A percentile compares a stretch with the other conserved stretches of the same genome.
phyloP scores from a whole-genome alignment of 2,888 invertebrate genomes.

The Leptinotarsa haldemani region DNA sequence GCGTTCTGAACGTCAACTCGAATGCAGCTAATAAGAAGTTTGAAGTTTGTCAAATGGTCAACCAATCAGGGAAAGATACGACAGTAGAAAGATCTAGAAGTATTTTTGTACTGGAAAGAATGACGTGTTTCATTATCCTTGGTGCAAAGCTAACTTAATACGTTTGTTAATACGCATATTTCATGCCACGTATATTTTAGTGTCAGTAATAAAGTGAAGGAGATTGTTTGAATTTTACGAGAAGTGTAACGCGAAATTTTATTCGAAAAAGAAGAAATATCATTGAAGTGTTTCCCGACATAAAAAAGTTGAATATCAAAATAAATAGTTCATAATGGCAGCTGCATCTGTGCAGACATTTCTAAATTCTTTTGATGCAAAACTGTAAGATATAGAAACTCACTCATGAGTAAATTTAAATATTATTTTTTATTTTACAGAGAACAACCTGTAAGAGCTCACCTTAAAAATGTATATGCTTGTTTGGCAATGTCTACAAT shows the following conservation, averaged over 20 bases:
- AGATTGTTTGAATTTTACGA: slow-evolving; percentile 16
- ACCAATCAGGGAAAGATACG: slow-evolving; percentile 36
- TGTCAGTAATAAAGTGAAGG: slow-evolving; percentile 1
- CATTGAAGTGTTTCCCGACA: slow-evolving; percentile 22
- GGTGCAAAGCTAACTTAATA: slow-evolving; percentile 14
- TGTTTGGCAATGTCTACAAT: slow-evolving; percentile 88
- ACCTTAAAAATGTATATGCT: slow-evolving; percentile 96
- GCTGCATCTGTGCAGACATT: slow-evolving; percentile 74
- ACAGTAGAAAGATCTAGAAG: slow-evolving; percentile 33
- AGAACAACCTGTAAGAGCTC: slow-evolving; percentile 87
- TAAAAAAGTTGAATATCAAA: slow-evolving; percentile 44
- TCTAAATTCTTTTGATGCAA: slow-evolving; percentile 77
- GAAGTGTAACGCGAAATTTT: not conserved
- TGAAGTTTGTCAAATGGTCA: not conserved
- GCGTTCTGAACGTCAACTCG: too few relatives aligned
- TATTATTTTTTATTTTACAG: slow-evolving; percentile 67
- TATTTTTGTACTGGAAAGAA: slow-evolving; percentile 2
- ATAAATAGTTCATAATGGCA: slow-evolving; percentile 52
- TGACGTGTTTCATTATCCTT: slow-evolving; percentile 46
- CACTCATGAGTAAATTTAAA: not conserved
- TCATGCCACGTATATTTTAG: slow-evolving; percentile 20
- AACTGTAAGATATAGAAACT: slow-evolving; percentile 71
- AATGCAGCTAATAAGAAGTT: too few relatives aligned
- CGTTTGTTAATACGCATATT: not conserved
- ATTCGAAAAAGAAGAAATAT: slow-evolving; percentile 12